Conservation (phyloP, 2,113 vertebrate genomes). For the Marcusenius ussheri region DNA sequence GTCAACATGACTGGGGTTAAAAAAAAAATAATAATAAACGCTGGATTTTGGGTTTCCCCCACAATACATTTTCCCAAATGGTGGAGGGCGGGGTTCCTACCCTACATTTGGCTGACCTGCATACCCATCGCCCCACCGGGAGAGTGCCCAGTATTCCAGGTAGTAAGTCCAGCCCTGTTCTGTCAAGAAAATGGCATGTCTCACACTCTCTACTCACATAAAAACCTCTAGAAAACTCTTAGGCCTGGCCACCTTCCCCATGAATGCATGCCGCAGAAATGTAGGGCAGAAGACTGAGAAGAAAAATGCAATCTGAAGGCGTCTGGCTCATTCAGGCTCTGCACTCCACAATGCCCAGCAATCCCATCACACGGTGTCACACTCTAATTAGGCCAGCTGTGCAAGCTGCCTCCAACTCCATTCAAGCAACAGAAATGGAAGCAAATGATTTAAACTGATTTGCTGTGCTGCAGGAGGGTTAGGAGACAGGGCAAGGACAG, state of each 20-base stretch:
- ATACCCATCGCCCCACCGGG: neutral
- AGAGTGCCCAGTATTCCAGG: neutral
- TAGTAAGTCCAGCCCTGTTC: neutral
- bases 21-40: neutral
- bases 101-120: neutral
- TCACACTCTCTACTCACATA: neutral
- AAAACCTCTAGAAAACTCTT: neutral
- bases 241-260: neutral
- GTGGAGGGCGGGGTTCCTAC: neutral
- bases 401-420: constrained; percentile 23
- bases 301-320: neutral
- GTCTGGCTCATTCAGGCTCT: constrained; percentile 1
- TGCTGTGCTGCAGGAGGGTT: constrained; percentile 15
- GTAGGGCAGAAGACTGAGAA: neutral
- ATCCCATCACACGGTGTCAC: constrained; percentile 32
- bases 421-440: constrained; percentile 34
- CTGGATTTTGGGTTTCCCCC: neutral
- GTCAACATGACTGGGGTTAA: neutral
- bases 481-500: neutral
- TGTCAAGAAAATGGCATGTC: neutral
- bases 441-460: constrained; percentile 29
- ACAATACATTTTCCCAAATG: neutral
- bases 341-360: constrained; percentile 24
- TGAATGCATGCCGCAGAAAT: neutral
- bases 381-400: constrained; percentile 38